Evolutionary conservation across 1,140 invertebrate genomes (phyloP).

Genomic region (Macrobrachium rosenbergii): DNA sequence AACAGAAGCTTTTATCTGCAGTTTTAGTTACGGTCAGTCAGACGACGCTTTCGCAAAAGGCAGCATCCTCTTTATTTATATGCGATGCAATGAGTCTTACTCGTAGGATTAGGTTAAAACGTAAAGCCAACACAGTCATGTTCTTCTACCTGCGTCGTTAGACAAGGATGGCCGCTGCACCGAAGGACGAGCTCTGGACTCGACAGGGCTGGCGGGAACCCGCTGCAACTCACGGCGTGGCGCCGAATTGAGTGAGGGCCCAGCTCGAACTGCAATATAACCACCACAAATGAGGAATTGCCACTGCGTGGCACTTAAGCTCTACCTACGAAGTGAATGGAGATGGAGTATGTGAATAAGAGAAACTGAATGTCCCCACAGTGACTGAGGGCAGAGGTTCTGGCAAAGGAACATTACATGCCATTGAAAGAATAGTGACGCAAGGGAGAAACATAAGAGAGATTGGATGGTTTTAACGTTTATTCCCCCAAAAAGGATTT

Average conservation of each 20-base stretch:
- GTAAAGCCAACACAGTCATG: not conserved
- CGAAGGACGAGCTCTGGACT: constrained; percentile 5
- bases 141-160: constrained; percentile 46
- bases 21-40: too few relatives aligned
- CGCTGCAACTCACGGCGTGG: constrained; percentile 16
- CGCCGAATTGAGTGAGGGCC: constrained; percentile 14
- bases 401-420: too few relatives aligned
- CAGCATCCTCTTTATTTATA: not conserved
- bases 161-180: constrained; percentile 11
- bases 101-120: not conserved
- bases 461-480: too few relatives aligned
- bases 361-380: not conserved
- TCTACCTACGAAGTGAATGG: not conserved
- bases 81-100: not conserved
- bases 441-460: too few relatives aligned
- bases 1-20: too few relatives aligned
- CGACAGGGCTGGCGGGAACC: not conserved
- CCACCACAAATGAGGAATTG: not conserved
- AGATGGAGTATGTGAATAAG: not conserved
- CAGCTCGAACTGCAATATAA: constrained; percentile 46
- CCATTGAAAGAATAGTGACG: too few relatives aligned
- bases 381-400: too few relatives aligned
- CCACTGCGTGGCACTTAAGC: not conserved
- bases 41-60: too few relatives aligned
- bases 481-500: too few relatives aligned